Conservation (phyloP, 1,140 invertebrate genomes). For the Megalopta genalis region DNA sequence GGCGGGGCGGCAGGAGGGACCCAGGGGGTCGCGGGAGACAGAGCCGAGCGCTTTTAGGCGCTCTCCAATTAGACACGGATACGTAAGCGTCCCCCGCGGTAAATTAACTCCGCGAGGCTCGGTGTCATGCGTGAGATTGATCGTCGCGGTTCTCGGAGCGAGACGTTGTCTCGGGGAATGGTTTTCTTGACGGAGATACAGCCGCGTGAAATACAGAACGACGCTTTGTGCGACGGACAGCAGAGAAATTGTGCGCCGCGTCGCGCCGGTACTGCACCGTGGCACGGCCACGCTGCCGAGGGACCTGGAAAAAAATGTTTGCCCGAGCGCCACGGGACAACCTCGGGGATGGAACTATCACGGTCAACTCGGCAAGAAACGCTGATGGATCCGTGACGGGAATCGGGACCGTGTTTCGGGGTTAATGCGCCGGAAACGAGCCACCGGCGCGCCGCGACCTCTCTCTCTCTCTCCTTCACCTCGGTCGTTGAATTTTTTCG, state of each 20-base stretch:
- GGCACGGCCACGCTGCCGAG: not conserved
- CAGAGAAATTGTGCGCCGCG: conserved; percentile 53
- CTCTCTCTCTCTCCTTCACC: too few relatives aligned
- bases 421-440: not conserved
- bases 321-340: conserved; percentile 2
- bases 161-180: conserved; percentile 42
- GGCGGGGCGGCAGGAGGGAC: too few relatives aligned
- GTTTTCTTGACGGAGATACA: conserved; percentile 49
- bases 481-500: too few relatives aligned
- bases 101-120: conserved; percentile 59
- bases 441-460: too few relatives aligned
- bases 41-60: conserved; percentile 24
- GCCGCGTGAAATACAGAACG: conserved; percentile 33
- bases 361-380: conserved; percentile 1
- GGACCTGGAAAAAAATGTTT: conserved; percentile 34
- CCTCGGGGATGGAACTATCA: not conserved
- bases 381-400: conserved; percentile 10
- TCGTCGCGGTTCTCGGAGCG: conserved; percentile 41
- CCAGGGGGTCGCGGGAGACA: too few relatives aligned
- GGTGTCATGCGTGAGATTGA: conserved; percentile 63
- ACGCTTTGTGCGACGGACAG: conserved; percentile 53
- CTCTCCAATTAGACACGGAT: conserved; percentile 63
- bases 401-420: not conserved
- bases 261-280: not conserved
- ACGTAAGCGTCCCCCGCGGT: conserved; percentile 51